Conservation (phyloP, 2,113 vertebrate species). For the Proterorhinus semilunaris region DNA sequence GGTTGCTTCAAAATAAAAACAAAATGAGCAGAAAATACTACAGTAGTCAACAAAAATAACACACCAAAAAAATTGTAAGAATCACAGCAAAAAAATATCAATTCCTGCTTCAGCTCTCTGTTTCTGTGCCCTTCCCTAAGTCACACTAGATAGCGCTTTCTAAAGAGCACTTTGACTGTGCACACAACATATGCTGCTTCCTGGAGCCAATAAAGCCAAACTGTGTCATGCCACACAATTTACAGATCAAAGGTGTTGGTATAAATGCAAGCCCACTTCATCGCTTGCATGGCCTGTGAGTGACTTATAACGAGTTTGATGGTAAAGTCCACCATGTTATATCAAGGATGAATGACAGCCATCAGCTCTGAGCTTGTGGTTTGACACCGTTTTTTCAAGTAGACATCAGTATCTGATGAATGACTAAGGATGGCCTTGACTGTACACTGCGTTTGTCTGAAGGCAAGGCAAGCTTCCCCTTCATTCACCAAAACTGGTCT, state of each 20-base stretch:
- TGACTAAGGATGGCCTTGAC: slow-evolving; percentile 72
- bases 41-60: slow-evolving; percentile 47
- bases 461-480: slow-evolving; percentile 61
- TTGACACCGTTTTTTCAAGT: slow-evolving; percentile 66
- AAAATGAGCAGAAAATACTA: slow-evolving; percentile 46
- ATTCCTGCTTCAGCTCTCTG: slow-evolving; percentile 25
- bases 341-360: slow-evolving; percentile 69
- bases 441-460: slow-evolving; percentile 71
- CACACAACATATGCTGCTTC: slow-evolving; percentile 60
- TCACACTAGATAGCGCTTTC: slow-evolving; percentile 47
- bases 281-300: slow-evolving; percentile 34
- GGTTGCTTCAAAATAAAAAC: slow-evolving; percentile 46
- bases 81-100: slow-evolving; percentile 27
- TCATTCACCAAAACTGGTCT: slow-evolving; percentile 68
- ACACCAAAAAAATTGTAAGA: slow-evolving; percentile 24
- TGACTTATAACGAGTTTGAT: slow-evolving; percentile 48
- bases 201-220: slow-evolving; percentile 59
- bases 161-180: slow-evolving; percentile 36
- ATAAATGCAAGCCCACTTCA: slow-evolving; percentile 38
- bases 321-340: slow-evolving; percentile 52
- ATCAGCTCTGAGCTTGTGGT: slow-evolving; percentile 61
- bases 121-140: slow-evolving; percentile 40
- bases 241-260: slow-evolving; percentile 45
- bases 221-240: slow-evolving; percentile 43
- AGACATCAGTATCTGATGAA: slow-evolving; percentile 74